phyloP scores from a whole-genome alignment of 2,797 vertebrate genomes.

The Chloroceryle inda region DNA sequence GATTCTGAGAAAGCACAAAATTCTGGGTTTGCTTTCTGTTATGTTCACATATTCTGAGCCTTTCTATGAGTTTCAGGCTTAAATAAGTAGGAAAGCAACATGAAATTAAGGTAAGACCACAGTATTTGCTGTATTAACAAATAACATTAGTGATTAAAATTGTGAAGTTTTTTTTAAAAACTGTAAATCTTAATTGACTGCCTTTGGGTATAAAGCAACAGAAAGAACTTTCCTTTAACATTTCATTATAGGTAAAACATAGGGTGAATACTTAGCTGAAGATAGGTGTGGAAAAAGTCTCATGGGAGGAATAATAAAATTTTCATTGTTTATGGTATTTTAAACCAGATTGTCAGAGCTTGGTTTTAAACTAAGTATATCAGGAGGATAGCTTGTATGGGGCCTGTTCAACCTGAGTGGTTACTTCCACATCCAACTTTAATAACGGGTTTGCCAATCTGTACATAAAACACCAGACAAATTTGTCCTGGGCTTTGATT shows the following conservation, averaged over 20 bases:
- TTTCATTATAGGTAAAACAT: background rate
- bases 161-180: background rate
- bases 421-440: background rate
- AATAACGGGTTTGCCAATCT: background rate
- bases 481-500: background rate
- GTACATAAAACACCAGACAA: background rate
- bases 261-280: background rate
- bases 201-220: background rate
- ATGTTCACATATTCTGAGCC: background rate
- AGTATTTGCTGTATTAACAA: background rate
- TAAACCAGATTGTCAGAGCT: background rate
- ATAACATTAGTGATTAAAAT: background rate
- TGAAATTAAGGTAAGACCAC: background rate
- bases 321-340: background rate
- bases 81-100: background rate
- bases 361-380: background rate
- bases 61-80: constrained; percentile 4
- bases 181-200: background rate
- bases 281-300: background rate
- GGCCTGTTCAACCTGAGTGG: background rate
- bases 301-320: background rate
- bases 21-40: background rate
- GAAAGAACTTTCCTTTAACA: background rate
- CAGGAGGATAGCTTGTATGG: background rate
- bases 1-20: constrained; percentile 35